Base-by-base conservation (phyloP, 2,888 invertebrate species). In the Adelognathus sp. region DNA sequence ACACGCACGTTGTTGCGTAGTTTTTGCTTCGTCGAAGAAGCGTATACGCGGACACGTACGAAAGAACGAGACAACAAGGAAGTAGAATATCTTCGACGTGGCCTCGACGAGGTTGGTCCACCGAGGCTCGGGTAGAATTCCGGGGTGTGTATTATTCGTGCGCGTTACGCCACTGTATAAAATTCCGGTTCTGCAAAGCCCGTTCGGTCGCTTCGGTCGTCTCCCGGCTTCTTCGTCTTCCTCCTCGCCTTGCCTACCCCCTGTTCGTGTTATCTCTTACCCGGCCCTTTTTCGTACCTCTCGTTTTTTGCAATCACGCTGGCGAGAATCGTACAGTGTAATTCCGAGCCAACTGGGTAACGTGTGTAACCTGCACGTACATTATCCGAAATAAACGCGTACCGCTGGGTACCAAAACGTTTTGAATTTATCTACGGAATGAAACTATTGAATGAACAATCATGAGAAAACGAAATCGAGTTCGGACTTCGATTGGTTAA, bases 81-180 rank as follows among this genome's bases (percentile, higher is more conserved):
- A 81, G 81, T 81, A 58, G 66, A 63, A 66, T 64, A n/a, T 63
- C 44, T 64, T 27, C 58, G 36, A 54, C 64, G 61, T 21, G 52
- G 54, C 58, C 44, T 64, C 70, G 54, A 69, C 67, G 74, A 78
- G 78, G 72, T 77, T 74, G 80, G 71, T 63, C 76, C 79, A 76
- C 67, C 66, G 74, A 56, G 72, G 61, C 70, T n/a, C n/a, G n/a
- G 61, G 64, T 73, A 71, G 75, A 56, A 79, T 70, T 73, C 79
- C 72, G 73, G 79, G 73, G 73, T 81, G 69, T 71, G 77, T 80
- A 82, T 81, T 82, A 82, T 81, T 81, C 77, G 79, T 63, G 69
- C 84, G 86, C 83, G 86, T 90, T 89, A 90, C 89, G 89, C 89
- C 89, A 89, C 87, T 88, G 88, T 86, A 89, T 88, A 87, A 89